A percentile compares a stretch with the other conserved stretches of the same genome.
Evolutionary conservation across 2,113 vertebrate species (phyloP).

Genomic region (Micronycteris hirsuta): DNA sequence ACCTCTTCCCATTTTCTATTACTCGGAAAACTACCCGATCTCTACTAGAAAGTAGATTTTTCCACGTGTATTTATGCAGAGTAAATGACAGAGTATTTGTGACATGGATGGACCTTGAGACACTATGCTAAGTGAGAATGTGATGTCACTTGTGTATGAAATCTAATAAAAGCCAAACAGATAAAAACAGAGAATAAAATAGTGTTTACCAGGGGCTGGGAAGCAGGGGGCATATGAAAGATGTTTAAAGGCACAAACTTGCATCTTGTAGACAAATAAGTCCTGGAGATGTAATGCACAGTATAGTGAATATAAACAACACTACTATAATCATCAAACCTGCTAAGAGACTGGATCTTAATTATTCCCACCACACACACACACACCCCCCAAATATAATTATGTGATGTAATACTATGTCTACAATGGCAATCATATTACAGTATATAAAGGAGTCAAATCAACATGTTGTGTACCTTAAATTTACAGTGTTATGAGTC

Average conservation of each 20-base stretch:
- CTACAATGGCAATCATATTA: neutral
- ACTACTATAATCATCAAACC: neutral
- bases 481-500: neutral
- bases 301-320: neutral
- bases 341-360: neutral
- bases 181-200: neutral
- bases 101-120: neutral
- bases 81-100: neutral
- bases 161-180: neutral
- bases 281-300: neutral
- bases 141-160: neutral
- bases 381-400: neutral
- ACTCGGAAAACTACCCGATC: neutral
- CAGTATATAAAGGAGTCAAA: too few relatives aligned
- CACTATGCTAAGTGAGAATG: neutral
- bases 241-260: neutral
- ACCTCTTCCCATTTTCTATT: neutral
- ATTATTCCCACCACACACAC: neutral
- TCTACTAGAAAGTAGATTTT: neutral
- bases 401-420: neutral
- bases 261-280: neutral
- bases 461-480: neutral
- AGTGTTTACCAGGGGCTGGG: neutral
- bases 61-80: neutral
- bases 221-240: neutral